Conservation (phyloP, 1,140 invertebrate species). For the Nasonia giraulti region DNA sequence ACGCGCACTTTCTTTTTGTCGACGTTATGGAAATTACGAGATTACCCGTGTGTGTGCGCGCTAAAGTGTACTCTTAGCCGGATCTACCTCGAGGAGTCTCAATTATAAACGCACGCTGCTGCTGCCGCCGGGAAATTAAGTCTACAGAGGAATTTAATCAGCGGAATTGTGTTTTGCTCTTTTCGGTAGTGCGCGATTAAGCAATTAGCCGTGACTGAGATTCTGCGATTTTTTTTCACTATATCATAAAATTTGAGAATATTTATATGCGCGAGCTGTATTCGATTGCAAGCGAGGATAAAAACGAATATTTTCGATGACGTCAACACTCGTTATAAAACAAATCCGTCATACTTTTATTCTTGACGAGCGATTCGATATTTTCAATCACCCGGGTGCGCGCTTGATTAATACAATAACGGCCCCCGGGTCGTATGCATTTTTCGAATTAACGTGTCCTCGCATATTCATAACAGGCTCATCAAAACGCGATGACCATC, state of each 20-base stretch:
- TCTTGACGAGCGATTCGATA: not conserved
- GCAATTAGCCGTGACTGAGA: not conserved
- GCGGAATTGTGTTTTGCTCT: constrained; percentile 6
- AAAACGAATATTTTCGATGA: too few species aligned
- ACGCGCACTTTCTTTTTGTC: constrained; percentile 29
- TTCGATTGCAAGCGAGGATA: too few species aligned
- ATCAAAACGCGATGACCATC: not conserved
- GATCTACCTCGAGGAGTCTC: constrained; percentile 23
- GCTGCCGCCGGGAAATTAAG: not conserved
- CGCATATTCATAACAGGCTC: constrained; percentile 3
- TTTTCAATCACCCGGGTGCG: too few species aligned
- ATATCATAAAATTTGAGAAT: too few species aligned
- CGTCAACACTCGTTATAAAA: not conserved
- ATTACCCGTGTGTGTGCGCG: not conserved
- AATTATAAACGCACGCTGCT: constrained; percentile 16
- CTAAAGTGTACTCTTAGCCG: not conserved
- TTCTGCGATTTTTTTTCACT: too few species aligned
- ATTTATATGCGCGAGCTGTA: too few species aligned
- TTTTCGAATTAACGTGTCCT: not conserved
- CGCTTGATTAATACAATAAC: not conserved
- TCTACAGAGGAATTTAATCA: constrained; percentile 26
- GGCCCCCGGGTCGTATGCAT: not conserved
- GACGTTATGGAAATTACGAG: constrained; percentile 18
- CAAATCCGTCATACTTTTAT: not conserved
- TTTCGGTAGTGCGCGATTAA: not conserved